phyloP scores from a whole-genome alignment of 2,797 vertebrate genomes.

The Tenualosa thibaudeaui region DNA sequence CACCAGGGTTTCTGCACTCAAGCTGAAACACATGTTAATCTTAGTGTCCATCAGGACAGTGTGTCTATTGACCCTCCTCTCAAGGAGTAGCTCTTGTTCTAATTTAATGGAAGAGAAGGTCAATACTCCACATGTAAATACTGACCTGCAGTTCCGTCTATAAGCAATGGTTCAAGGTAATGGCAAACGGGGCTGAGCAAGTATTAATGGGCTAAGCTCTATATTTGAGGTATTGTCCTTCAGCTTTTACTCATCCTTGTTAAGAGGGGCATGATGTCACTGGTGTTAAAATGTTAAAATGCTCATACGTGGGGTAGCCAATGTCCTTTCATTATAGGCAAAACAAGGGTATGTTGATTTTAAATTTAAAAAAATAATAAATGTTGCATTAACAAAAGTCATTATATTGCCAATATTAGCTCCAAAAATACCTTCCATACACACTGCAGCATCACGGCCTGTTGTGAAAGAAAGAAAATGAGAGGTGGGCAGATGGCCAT shows the following conservation, averaged over 20 bases:
- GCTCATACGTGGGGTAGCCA: not conserved
- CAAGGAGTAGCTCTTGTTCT: slow-evolving; percentile 7
- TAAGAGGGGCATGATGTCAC: not conserved
- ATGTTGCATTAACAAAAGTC: too few relatives aligned
- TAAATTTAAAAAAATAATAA: too few relatives aligned
- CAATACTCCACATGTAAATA: slow-evolving; percentile 17
- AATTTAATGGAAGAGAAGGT: slow-evolving; percentile 22
- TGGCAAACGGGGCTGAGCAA: not conserved
- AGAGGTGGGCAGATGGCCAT: not conserved
- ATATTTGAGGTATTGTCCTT: not conserved
- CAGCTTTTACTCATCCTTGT: not conserved
- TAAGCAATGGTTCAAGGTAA: not conserved
- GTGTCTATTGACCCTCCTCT: slow-evolving; percentile 3
- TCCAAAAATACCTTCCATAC: too few relatives aligned
- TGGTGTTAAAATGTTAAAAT: not conserved
- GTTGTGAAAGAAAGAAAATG: not conserved
- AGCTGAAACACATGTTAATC: slow-evolving; percentile 2
- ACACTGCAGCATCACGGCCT: not conserved
- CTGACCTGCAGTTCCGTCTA: not conserved
- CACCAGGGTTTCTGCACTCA: slow-evolving; percentile 9
- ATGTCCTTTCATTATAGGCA: not conserved
- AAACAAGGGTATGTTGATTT: not conserved
- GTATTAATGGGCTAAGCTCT: not conserved
- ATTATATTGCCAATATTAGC: too few relatives aligned
- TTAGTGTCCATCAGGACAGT: not conserved